Conservation (phyloP, 2,888 invertebrate genomes). For the Biston betularia region DNA sequence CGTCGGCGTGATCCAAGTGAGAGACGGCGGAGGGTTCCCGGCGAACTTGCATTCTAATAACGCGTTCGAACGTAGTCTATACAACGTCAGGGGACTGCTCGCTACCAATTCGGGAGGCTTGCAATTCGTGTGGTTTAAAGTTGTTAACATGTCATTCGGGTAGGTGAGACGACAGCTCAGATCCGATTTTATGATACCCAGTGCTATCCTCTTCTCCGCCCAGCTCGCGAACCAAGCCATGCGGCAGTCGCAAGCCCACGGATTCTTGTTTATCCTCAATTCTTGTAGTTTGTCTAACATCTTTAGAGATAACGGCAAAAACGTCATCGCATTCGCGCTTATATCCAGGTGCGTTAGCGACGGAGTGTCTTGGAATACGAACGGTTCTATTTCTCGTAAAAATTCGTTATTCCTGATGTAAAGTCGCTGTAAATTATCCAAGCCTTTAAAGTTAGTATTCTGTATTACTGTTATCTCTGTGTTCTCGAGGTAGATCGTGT, state of each 20-base stretch:
- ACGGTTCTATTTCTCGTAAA: constrained; percentile 87
- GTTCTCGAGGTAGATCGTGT: constrained; percentile 87
- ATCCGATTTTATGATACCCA: constrained; percentile 84
- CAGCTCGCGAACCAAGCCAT: constrained; percentile 90
- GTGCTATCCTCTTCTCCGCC: constrained; percentile 76
- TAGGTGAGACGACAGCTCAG: constrained; percentile 89
- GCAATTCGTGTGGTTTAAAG: constrained; percentile 90
- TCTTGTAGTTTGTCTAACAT: constrained; percentile 87
- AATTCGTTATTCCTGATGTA: constrained; percentile 87
- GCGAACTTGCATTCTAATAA: constrained; percentile 91
- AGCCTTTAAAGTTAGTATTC: constrained; percentile 88
- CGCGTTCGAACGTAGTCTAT: constrained; percentile 88
- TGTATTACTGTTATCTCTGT: constrained; percentile 89
- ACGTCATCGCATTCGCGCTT: constrained; percentile 89
- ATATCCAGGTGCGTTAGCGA: constrained; percentile 88
- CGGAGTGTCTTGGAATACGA: constrained; percentile 87
- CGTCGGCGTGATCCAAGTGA: constrained; percentile 94
- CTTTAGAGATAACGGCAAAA: constrained; percentile 89
- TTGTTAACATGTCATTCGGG: constrained; percentile 89
- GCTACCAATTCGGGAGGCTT: constrained; percentile 87
- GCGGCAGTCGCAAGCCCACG: constrained; percentile 95
- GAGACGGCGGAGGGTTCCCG: constrained; percentile 92
- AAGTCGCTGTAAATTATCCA: constrained; percentile 86
- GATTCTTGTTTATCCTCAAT: constrained; percentile 90
- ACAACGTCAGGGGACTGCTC: constrained; percentile 87